Base-by-base conservation (phyloP, 2,113 vertebrate species). In the Lepus americanus region DNA sequence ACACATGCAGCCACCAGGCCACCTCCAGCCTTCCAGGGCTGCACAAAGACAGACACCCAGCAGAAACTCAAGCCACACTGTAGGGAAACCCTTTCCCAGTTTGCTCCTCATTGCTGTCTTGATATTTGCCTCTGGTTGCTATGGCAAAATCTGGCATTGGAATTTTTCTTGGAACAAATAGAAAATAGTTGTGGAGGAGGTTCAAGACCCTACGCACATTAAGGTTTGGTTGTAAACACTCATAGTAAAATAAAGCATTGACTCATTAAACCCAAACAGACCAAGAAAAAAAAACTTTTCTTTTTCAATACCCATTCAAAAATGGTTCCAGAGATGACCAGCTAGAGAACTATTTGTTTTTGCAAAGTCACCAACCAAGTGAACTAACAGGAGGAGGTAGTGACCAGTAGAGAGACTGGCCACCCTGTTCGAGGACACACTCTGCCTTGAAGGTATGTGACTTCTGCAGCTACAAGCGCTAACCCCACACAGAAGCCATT, bases 191-290 rank as follows among this genome's bases (percentile, higher is more conserved):
- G 88, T 17, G 44, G 72, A 66, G 67, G 49, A 22, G 73, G 61
- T 13, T 81, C 96, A 77, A 95, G 39, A 33, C 9, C 84, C 33
- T 33, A 55, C 29, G 44, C 90, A 98, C 97, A 96, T 70, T n/a
- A 53, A 80, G 84, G 22, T 96, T 94, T 89, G 36, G n/a, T 83
- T 96, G 97, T 95, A 97, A 97, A 97, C 86, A 88, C 2, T 0
- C 7, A 78, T 69, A 76, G 31, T 20, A 95, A 96, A 93, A 88
- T 49, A 97, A 91, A 74, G 92, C 88, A 83, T 83, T 95, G 29
- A 96, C 94, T 96, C 90, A 94, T 96, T 95, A 90, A 98, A 95
- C 22, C 55, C 95, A 69, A 31, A 39, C 19, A 39, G 95, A 73
- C 22, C 59, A 23, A 0, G 17, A 19, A 86, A 72, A 59, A 55